Evolutionary conservation across 2,797 vertebrate species (phyloP).

Genomic region (Neopelma chrysocephalum): DNA sequence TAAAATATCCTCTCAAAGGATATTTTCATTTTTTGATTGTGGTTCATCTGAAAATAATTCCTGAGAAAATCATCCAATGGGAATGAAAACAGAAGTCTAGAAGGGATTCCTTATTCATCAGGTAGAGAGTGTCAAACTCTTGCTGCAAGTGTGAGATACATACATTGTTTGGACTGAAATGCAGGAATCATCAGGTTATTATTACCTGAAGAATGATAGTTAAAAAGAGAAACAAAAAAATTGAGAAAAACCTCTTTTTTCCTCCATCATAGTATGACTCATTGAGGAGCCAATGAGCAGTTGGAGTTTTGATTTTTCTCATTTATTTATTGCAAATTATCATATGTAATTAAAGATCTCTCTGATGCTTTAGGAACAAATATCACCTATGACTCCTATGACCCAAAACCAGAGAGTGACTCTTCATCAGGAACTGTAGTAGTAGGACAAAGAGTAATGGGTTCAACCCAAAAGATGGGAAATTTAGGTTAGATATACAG

Average conservation of each 20-base stretch:
- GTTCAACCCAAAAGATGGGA: background rate
- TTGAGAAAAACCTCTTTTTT: background rate
- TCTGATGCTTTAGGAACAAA: background rate
- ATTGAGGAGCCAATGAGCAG: background rate
- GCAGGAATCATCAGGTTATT: background rate
- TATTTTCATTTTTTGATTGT: background rate
- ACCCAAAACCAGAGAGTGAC: background rate
- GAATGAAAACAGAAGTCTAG: background rate
- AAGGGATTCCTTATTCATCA: background rate
- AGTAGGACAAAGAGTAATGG: background rate
- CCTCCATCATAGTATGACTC: background rate
- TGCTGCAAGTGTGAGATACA: background rate
- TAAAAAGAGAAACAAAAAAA: background rate
- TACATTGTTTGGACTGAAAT: background rate
- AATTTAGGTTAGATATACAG: background rate
- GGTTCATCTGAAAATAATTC: background rate
- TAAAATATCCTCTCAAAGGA: background rate
- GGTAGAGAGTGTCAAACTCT: background rate
- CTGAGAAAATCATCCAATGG: background rate
- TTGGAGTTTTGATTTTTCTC: fast-evolving
- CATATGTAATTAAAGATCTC: background rate
- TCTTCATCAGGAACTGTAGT: background rate
- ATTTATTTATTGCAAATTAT: background rate
- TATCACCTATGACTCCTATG: background rate
- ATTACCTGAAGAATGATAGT: background rate